Evolutionary conservation across 2,113 vertebrate species (phyloP).

Genomic region (Ophiodon elongatus): DNA sequence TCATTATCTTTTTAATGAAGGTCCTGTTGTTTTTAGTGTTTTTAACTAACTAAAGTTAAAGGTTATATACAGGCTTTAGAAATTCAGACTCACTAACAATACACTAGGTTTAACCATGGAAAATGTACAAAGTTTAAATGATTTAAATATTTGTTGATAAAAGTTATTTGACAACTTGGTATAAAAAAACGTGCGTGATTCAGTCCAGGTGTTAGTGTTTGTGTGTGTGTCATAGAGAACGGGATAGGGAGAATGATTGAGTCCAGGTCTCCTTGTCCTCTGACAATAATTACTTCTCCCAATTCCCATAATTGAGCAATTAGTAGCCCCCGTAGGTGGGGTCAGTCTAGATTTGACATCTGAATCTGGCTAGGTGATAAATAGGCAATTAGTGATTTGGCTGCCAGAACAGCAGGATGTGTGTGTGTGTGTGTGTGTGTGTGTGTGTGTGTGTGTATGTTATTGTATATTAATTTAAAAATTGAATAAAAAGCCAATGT

Average conservation of each 20-base stretch:
- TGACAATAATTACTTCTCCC: constrained; percentile 61
- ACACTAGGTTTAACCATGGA: neutral
- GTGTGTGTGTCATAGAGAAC: constrained; percentile 15
- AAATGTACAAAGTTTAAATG: constrained; percentile 18
- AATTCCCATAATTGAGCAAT: constrained; percentile 80
- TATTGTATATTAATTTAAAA: neutral
- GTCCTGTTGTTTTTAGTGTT: constrained; percentile 14
- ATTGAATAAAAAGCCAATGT: neutral
- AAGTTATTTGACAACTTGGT: constrained; percentile 47
- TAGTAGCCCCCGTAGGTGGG: constrained; percentile 61
- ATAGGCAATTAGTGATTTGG: constrained; percentile 30
- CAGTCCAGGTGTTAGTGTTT: constrained; percentile 57
- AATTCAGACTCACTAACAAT: neutral
- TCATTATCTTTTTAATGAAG: neutral
- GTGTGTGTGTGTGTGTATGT: neutral
- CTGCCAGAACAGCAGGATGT: neutral
- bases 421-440: neutral
- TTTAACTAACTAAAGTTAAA: neutral
- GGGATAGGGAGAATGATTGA: constrained; percentile 45
- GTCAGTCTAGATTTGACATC: constrained; percentile 59
- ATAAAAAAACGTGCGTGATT: constrained; percentile 49
- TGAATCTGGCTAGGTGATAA: constrained; percentile 47
- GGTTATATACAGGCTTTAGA: neutral
- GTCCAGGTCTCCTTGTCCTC: constrained; percentile 57
- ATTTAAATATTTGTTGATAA: constrained; percentile 36